These are phyloP conservation scores for Thymelicus acteon DNA, from an alignment of 2,888 invertebrate genomes.

Conservation along the genomic window DNA sequence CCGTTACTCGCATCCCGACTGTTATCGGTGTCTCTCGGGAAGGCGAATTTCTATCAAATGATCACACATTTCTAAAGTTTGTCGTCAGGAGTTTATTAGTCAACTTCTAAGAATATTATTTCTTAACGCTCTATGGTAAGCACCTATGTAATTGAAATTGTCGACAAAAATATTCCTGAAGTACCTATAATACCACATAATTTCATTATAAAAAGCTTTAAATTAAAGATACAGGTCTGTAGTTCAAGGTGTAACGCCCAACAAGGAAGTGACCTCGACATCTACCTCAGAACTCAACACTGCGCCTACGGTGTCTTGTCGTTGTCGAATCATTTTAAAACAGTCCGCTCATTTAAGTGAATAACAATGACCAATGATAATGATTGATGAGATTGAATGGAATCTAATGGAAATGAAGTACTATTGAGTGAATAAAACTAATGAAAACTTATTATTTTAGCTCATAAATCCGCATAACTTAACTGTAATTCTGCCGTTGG, in stretches of 20 bases:
- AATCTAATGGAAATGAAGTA: background rate
- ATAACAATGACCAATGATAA: background rate
- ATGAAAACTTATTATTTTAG: no score
- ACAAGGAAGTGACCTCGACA: slow-evolving; percentile 62
- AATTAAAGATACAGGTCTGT: slow-evolving; percentile 47
- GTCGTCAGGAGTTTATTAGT: background rate
- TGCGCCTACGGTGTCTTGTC: slow-evolving; percentile 1
- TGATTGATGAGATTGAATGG: background rate
- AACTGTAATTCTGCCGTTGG: background rate
- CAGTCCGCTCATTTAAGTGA: background rate
- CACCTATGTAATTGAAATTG: no score
- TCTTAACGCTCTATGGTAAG: no score
- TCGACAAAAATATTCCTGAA: no score
- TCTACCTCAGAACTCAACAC: slow-evolving; percentile 32
- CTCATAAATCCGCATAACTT: background rate
- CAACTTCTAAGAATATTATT: background rate
- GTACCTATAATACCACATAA: background rate
- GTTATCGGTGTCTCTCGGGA: slow-evolving; percentile 67
- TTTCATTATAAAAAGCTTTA: background rate
- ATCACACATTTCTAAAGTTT: background rate
- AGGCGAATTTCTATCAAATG: slow-evolving; percentile 40
- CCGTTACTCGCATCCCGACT: slow-evolving; percentile 66
- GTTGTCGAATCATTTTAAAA: slow-evolving; percentile 16
- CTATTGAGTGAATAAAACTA: background rate
- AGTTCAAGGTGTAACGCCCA: slow-evolving; percentile 61